Evolutionary conservation across 2,888 invertebrate species (phyloP).

Genomic region (Cephus spinipes): DNA sequence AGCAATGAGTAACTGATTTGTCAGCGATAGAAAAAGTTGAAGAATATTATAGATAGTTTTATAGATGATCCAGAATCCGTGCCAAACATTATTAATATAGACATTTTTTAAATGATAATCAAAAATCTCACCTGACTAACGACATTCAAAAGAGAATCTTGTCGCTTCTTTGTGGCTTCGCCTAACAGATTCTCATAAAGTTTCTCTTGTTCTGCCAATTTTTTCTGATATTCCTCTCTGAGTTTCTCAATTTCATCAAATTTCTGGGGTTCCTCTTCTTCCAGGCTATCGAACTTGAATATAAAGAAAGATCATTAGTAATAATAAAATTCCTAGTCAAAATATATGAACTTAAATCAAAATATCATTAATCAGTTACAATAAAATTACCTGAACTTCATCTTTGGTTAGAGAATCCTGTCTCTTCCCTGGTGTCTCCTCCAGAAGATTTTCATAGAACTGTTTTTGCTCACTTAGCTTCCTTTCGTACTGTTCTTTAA

Average conservation of each 20-base stretch:
- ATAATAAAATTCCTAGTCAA: background rate
- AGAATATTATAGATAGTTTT: background rate
- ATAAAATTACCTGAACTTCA: slow-evolving; percentile 16
- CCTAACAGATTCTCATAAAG: slow-evolving; percentile 25
- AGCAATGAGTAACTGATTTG: background rate
- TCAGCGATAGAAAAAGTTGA: background rate
- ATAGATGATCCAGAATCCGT: background rate
- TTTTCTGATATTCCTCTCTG: slow-evolving; percentile 33
- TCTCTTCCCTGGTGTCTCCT: background rate
- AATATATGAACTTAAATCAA: background rate
- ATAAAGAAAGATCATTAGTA: background rate
- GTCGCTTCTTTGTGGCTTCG: slow-evolving; percentile 47
- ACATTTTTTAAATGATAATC: background rate
- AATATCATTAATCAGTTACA: background rate
- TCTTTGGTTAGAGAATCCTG: background rate
- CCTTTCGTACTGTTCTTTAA: slow-evolving; percentile 2
- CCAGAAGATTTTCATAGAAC: background rate
- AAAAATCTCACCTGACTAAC: slow-evolving; percentile 20
- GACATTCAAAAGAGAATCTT: slow-evolving; percentile 4
- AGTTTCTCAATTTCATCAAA: background rate
- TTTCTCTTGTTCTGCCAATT: slow-evolving; percentile 54
- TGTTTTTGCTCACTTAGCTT: background rate
- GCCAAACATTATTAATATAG: background rate
- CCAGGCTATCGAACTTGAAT: background rate
- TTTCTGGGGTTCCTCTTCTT: background rate